These are phyloP conservation scores for Netta rufina DNA, from an alignment of 2,797 vertebrate genomes.

Conservation along the genomic window DNA sequence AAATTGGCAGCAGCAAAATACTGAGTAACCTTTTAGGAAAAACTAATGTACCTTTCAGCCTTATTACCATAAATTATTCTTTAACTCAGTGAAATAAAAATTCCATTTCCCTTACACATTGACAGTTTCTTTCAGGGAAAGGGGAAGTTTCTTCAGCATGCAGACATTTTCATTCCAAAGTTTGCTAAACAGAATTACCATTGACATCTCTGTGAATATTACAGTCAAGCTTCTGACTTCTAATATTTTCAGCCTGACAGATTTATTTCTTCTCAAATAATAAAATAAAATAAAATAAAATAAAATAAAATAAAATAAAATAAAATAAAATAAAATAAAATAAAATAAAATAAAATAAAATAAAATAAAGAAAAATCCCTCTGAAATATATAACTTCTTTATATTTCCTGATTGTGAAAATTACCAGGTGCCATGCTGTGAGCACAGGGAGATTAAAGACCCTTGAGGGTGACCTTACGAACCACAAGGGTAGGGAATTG, in stretches of 20 bases:
- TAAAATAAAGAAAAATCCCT: conserved; percentile 42
- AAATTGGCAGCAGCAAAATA: conserved; percentile 7
- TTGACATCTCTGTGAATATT: conserved; percentile 64
- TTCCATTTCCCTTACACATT: conserved; percentile 17
- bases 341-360: too few relatives aligned
- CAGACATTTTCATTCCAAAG: not conserved
- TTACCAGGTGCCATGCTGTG: conserved; percentile 59
- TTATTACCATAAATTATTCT: conserved; percentile 42
- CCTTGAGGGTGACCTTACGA: conserved; percentile 53
- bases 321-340: too few relatives aligned
- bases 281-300: not conserved
- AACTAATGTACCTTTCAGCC: conserved; percentile 34
- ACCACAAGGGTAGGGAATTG: conserved; percentile 30
- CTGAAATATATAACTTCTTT: conserved; percentile 28
- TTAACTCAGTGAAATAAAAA: conserved; percentile 66
- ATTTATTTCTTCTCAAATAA: conserved; percentile 69
- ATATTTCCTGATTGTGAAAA: conserved; percentile 64
- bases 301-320: not conserved
- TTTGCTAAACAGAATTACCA: conserved; percentile 23
- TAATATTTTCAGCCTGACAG: conserved; percentile 74
- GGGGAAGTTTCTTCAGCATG: not conserved
- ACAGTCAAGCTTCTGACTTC: conserved; percentile 66
- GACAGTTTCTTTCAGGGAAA: not conserved
- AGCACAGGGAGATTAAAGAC: conserved; percentile 70
- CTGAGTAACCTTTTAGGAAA: conserved; percentile 64